Percentiles rank a stretch among this genome's conserved stretches.
Evolutionary conservation across 2,888 invertebrate species (phyloP).

Genomic region (Mechanitis messenoides): DNA sequence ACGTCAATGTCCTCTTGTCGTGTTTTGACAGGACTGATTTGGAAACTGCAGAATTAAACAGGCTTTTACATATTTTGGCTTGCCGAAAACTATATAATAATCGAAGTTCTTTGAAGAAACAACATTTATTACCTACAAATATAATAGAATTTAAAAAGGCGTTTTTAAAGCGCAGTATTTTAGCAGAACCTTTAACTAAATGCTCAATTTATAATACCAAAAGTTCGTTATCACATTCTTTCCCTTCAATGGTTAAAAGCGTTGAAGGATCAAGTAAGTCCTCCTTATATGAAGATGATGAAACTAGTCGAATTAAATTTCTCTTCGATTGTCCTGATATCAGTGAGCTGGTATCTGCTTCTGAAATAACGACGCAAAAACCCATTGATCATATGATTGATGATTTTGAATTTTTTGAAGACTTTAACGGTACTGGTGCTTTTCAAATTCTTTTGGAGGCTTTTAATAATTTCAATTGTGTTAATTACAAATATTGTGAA

Average conservation of each 20-base stretch:
- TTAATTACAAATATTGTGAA: constrained; percentile 68
- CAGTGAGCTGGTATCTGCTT: constrained; percentile 61
- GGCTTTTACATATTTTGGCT: constrained; percentile 58
- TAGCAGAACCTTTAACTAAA: constrained; percentile 55
- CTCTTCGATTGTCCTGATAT: constrained; percentile 66
- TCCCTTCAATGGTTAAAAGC: constrained; percentile 48
- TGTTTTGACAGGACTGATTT: constrained; percentile 62
- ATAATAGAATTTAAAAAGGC: constrained; percentile 58
- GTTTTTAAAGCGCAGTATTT: constrained; percentile 59
- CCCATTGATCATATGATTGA: constrained; percentile 57
- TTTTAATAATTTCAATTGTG: constrained; percentile 60
- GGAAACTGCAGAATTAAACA: constrained; percentile 55
- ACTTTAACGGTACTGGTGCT: constrained; percentile 48
- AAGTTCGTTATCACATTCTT: constrained; percentile 39
- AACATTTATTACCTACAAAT: constrained; percentile 41
- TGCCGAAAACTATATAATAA: constrained; percentile 63
- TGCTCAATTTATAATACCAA: constrained; percentile 35
- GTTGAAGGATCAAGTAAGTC: constrained; percentile 37
- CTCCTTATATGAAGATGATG: constrained; percentile 35
- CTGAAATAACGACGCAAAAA: constrained; percentile 54
- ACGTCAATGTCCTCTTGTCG: constrained; percentile 57
- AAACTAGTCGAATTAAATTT: constrained; percentile 42
- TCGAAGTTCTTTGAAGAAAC: constrained; percentile 58
- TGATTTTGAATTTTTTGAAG: constrained; percentile 64
- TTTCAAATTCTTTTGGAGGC: constrained; percentile 58